Percentiles rank a stretch among this genome's conserved stretches.
Conservation (phyloP, 2,113 vertebrate genomes). For the Equus przewalskii region DNA sequence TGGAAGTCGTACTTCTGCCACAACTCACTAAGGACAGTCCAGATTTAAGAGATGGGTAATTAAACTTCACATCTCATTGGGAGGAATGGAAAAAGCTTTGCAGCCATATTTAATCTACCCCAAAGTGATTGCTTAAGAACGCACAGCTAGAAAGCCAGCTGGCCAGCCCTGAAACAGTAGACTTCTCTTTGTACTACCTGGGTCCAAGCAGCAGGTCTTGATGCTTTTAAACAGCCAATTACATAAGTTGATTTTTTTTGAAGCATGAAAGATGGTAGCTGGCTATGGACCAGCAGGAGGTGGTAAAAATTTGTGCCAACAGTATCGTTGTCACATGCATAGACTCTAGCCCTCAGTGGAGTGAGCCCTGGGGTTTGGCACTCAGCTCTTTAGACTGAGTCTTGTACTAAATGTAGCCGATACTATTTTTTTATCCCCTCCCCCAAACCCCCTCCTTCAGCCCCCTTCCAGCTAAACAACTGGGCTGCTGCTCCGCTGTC, state of each 20-base stretch:
- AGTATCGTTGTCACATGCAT: not conserved
- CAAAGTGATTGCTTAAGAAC: not conserved
- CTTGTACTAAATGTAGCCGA: not conserved
- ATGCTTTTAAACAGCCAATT: not conserved
- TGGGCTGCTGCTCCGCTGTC: not conserved
- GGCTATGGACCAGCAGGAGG: not conserved
- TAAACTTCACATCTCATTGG: not conserved
- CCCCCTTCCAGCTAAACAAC: conserved; percentile 1
- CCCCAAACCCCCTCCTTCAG: not conserved
- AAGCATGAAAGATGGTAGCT: not conserved
- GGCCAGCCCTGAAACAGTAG: not conserved
- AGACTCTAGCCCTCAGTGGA: not conserved
- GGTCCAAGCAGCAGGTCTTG: not conserved
- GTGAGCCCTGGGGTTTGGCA: not conserved
- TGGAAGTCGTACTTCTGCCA: not conserved
- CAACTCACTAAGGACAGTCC: not conserved
- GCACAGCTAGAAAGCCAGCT: not conserved
- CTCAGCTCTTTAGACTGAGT: not conserved
- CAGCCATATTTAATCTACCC: not conserved
- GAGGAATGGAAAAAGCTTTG: not conserved
- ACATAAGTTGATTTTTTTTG: not conserved
- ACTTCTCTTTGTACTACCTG: not conserved
- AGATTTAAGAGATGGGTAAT: not conserved
- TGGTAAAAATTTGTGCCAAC: not conserved
- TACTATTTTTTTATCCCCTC: not conserved